Evolutionary conservation across 2,888 invertebrate genomes (phyloP), one percentile per base, ranked within the genome.

Genomic region (Agriopis marginaria): DNA sequence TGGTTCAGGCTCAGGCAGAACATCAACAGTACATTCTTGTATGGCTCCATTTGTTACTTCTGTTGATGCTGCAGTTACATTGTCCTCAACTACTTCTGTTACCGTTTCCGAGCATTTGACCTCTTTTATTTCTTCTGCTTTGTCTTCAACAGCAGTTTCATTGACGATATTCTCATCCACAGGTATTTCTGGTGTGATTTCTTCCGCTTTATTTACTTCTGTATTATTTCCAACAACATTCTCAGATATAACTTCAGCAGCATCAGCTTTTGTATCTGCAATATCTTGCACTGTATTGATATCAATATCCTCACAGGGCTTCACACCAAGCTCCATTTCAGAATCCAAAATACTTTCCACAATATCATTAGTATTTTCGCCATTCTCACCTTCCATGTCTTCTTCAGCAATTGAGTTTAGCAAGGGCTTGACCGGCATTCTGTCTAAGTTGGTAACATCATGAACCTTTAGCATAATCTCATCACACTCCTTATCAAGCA

Each of bases 381-480:
- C 79, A 77, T 89, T 91, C 68, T 91, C 92, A 10, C 86, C 85
- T 78, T 92, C 91, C 86, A 91, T 89, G 0, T 84, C 81, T 78
- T 92, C 92, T 80, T 92, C 92, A 11, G 86, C 81, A 72, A 92
- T 93, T 12, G 90, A 80, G 69, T 89, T 89, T 8, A 92, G 82
- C 74, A 91, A 73, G 3, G 92, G 89, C 77, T 92, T 93, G 9
- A 90, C 73, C 17, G 91, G 86, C 59, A 93, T 90, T 61, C 83
- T 92, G 68, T 90, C 90, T 68, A 93, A 83, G 74, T 91, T 92
- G 7, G 93, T 93, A 45, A 94, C 92, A 78, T 91, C 86, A 75
- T 93, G 89, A 7, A 94, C 93, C 78, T 94, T 94, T 0, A 91
- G 92, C 32, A 94, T 75, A 67, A 94, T 93, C 75, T 94, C 94